A percentile compares a stretch with the other conserved stretches of the same genome.
phyloP scores from a whole-genome alignment of 1,140 invertebrate genomes.

The Eciton burchellii region DNA sequence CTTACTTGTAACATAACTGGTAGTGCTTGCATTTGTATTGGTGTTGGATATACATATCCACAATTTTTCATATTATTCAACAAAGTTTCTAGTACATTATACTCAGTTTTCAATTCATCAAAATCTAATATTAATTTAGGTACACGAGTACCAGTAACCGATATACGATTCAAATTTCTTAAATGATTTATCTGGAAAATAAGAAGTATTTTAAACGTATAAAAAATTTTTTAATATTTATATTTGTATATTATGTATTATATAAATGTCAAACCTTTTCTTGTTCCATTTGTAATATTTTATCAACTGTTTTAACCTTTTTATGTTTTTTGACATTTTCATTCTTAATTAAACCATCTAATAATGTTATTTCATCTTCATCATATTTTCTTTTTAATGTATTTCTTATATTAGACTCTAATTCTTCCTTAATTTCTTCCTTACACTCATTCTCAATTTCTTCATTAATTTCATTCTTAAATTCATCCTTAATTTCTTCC shows the following conservation, averaged over 20 bases:
- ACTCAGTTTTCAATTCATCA: constrained; percentile 87
- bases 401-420: constrained; percentile 22
- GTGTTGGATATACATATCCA: constrained; percentile 93
- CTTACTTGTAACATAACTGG: constrained; percentile 93
- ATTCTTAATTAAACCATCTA: constrained; percentile 74
- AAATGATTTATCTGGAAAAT: constrained; percentile 89
- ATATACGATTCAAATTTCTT: constrained; percentile 92
- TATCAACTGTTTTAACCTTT: constrained; percentile 82
- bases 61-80: constrained; percentile 90
- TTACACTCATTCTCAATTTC: constrained; percentile 52
- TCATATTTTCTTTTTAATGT: constrained; percentile 70
- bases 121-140: constrained; percentile 92
- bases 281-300: constrained; percentile 82
- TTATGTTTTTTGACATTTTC: constrained; percentile 78
- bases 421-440: constrained; percentile 51
- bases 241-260: constrained; percentile 41
- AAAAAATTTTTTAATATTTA: constrained; percentile 31
- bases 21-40: constrained; percentile 97
- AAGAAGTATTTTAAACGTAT: constrained; percentile 62
- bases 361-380: constrained; percentile 73
- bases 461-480: too few relatives aligned
- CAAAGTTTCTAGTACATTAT: constrained; percentile 87
- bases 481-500: constrained; percentile 50
- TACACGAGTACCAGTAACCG: constrained; percentile 91
- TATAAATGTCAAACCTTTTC: constrained; percentile 83